Conservation (phyloP, 2,113 vertebrate genomes). For the Amblyornis subalaris region DNA sequence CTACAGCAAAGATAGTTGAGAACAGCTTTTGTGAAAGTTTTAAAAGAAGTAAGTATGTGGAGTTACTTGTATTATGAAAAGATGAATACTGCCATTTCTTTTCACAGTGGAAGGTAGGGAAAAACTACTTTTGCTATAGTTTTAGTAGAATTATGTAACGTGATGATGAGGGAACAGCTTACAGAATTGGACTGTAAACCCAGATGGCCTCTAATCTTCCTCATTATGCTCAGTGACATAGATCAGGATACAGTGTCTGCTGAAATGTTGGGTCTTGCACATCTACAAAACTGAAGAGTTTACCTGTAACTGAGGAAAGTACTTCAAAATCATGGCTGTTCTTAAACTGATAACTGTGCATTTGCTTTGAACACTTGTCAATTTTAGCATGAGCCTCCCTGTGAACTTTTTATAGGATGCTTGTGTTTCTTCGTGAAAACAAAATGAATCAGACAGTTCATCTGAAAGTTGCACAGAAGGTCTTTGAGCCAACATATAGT, state of each 20-base stretch:
- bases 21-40: background rate
- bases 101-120: background rate
- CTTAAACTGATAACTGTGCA: background rate
- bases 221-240: background rate
- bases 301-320: background rate
- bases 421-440: background rate
- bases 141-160: slow-evolving; percentile 20
- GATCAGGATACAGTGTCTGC: background rate
- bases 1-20: background rate
- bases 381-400: background rate
- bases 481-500: background rate
- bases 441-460: background rate
- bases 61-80: background rate
- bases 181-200: slow-evolving; percentile 6
- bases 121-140: background rate
- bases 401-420: background rate
- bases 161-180: background rate
- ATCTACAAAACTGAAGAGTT: background rate
- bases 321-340: background rate
- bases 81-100: background rate
- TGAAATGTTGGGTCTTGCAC: background rate
- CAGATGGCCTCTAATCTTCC: slow-evolving; percentile 47
- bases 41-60: background rate
- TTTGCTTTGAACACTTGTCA: background rate
- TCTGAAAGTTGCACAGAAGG: background rate